Evolutionary conservation across 2,888 invertebrate genomes (phyloP), one percentile per base, ranked within the genome.

Genomic region (Ganaspis brasiliensis): DNA sequence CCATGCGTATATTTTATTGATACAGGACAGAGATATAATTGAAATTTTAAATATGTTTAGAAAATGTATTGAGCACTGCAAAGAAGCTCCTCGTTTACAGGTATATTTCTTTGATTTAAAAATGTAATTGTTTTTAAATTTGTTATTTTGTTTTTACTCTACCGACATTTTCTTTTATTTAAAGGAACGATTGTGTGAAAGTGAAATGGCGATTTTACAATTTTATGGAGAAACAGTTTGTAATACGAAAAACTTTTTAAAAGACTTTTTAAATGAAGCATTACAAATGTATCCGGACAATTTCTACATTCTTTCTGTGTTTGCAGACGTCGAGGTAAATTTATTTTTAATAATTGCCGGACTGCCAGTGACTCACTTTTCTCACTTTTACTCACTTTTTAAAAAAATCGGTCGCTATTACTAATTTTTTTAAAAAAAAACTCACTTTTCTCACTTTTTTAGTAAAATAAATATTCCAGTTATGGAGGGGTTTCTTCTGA

Each of bases 201-300:
- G 92, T 56, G 87, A 92, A 83, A 79, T 92, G 24, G 82, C 88
- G 26, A 79, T 91, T 73, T 78, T 90, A 26, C 87, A 91, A 72
- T 76, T 90, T 52, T 82, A 86, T 75, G 73, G 75, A 59, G 82
- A 86, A 67, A 82, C 79, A 77, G 76, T 70, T 26, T 71, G 73
- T 14, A 75, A 83, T 8, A 37, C 72, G 40, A 73, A 73, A 19
- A 67, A 70, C 21, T 21, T 59, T 61, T 80, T 89, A 35, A 83
- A 81, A 74, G 72, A 82, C 26, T 81, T 80, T 59, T n/a, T 90
- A 21, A 76, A 82, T 24, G 77, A 79, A 71, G 87, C 86, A 73
- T 82, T 90, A 76, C 63, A 83, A 8, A 63, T 91, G 37, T 95
- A 93, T 87, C 94, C 95, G 0, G 93, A 94, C 78, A 95, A 95